phyloP scores from a whole-genome alignment of 2,888 invertebrate genomes.

The Pedicia rivosa region DNA sequence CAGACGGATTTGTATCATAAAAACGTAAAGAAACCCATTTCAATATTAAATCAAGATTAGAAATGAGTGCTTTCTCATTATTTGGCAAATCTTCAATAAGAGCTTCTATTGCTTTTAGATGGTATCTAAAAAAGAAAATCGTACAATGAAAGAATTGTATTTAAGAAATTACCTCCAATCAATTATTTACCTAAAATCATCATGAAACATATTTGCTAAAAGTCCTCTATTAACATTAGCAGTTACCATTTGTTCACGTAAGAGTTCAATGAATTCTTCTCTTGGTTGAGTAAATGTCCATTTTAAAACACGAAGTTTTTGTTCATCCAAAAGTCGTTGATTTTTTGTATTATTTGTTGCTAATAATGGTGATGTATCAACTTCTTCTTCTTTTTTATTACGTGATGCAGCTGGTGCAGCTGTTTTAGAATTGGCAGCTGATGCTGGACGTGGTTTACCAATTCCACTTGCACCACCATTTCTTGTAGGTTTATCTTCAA shows the following conservation, averaged over 20 bases:
- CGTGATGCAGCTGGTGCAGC: constrained; percentile 29
- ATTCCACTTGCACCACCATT: constrained; percentile 32
- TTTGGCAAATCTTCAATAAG: constrained; percentile 67
- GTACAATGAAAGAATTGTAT: neutral
- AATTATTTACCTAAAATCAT: constrained; percentile 57
- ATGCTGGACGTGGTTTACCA: constrained; percentile 14
- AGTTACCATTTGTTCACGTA: constrained; percentile 78
- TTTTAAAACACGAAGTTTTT: constrained; percentile 77
- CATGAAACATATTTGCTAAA: constrained; percentile 84
- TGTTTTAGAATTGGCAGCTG: constrained; percentile 15
- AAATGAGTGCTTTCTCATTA: constrained; percentile 64
- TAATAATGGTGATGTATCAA: constrained; percentile 63
- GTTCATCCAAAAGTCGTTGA: constrained; percentile 87
- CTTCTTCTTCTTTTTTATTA: constrained; percentile 67
- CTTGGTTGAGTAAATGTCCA: constrained; percentile 93
- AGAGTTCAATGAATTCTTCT: constrained; percentile 83
- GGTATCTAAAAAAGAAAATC: constrained; percentile 46
- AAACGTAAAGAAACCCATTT: constrained; percentile 95
- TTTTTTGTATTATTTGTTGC: constrained; percentile 76
- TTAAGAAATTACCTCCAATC: neutral
- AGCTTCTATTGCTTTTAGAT: constrained; percentile 87
- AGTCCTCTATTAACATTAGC: constrained; percentile 79
- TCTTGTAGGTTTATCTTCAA: constrained; percentile 37
- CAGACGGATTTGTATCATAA: constrained; percentile 97
- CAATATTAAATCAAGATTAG: constrained; percentile 85